Base-by-base conservation (phyloP, 2,113 vertebrate genomes). In the Turdus rufiventris region DNA sequence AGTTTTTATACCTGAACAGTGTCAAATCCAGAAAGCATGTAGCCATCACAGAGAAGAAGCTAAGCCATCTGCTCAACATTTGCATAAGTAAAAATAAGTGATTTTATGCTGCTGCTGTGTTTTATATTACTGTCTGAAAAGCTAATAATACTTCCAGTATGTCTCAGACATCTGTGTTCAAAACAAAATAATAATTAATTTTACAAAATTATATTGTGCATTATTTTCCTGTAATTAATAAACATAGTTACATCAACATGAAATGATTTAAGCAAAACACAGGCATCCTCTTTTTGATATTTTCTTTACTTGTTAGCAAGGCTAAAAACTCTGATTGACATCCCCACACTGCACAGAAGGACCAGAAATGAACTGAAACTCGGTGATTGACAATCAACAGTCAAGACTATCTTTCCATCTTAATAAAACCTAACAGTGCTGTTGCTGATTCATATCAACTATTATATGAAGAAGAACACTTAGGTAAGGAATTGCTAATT, bases 311-410 rank as follows among this genome's bases (percentile, higher is more conserved):
- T 60, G 3, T 14, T 40, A 40, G 2, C 11, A 81, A 68, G 24
- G 40, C 24, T 74, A 43, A 16, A 47, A 38, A 17, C 12, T 29
- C 29, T 33, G 9, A 38, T 21, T 58, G 26, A 7, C n/a, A 72
- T 78, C 31, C 18, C 10, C 10, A 10, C 8, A 6, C 6, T 21
- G 16, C 31, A 15, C 38, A 40, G n/a, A 72, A 86, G 38, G 61
- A 80, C 5, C 19, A 81, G 36, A 75, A 92, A 61, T 28, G 0
- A 93, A 60, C 14, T 26, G 31, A 93, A 26, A 53, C 12, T 24
- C 25, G 13, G 19, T 33, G n/a, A 87, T 0, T 85, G 42, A 72
- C 8, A 26, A 12, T 40, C 3, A 0, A 1, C 21, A 36, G 24
- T 31, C 29, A 74, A 71, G 14, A 45, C 3, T n/a, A 60, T 38